These are phyloP conservation scores for Haliaeetus leucogaster DNA, from an alignment of 2,113 vertebrate species.

Conservation along the genomic window DNA sequence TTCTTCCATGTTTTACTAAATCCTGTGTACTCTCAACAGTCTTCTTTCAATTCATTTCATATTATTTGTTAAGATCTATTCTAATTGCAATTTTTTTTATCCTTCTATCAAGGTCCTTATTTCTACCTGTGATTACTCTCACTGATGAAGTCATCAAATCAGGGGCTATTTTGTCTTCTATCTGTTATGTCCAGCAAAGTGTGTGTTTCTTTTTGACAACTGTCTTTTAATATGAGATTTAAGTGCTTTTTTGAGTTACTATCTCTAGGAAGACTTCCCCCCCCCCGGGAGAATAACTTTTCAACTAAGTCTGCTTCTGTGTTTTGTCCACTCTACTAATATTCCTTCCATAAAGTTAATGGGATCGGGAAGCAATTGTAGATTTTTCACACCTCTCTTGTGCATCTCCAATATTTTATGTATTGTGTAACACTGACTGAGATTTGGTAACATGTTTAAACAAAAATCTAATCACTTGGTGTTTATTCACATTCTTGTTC, in stretches of 20 bases:
- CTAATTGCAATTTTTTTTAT: not conserved
- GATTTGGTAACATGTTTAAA: not conserved
- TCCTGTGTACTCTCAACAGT: not conserved
- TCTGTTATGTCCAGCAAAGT: not conserved
- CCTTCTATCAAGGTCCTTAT: not conserved
- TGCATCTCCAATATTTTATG: not conserved
- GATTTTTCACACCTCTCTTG: not conserved
- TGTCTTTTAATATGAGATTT: not conserved
- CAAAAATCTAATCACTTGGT: not conserved
- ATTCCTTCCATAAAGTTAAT: not conserved
- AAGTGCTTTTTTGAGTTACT: not conserved
- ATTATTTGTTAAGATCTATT: not conserved
- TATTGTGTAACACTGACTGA: not conserved
- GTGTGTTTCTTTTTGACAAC: not conserved
- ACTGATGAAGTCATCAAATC: not conserved
- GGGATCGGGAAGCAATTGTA: not conserved
- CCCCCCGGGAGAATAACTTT: not conserved
- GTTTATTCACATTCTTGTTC: not conserved
- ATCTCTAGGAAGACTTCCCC: not conserved
- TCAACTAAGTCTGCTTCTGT: not conserved
- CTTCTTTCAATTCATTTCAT: not conserved
- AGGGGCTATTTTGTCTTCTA: not conserved
- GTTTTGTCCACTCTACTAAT: not conserved
- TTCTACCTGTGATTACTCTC: not conserved
- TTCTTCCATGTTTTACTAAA: not conserved